Conservation (phyloP, 2,888 invertebrate species). For the Cephus runcator region DNA sequence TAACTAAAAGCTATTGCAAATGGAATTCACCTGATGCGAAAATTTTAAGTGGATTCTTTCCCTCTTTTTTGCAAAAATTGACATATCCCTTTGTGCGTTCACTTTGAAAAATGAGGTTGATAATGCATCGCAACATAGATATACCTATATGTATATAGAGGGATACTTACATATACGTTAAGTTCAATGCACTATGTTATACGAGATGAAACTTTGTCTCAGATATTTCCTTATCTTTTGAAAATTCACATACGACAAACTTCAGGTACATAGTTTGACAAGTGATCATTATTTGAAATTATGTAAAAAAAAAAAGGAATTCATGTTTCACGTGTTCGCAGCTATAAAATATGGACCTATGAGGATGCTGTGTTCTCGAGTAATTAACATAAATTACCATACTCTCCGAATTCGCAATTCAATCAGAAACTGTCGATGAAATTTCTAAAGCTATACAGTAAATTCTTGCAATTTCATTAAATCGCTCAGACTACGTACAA, state of each 20-base stretch:
- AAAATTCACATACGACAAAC: not conserved
- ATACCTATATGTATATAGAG: too few species aligned
- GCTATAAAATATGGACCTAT: not conserved
- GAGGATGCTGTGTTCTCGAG: not conserved
- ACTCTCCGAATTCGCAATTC: not conserved
- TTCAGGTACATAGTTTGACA: not conserved
- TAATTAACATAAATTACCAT: not conserved
- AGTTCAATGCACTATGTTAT: not conserved
- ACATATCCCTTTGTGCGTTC: not conserved
- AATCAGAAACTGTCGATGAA: not conserved
- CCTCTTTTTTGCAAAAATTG: not conserved
- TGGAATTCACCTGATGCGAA: not conserved
- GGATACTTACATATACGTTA: not conserved
- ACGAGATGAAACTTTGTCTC: not conserved
- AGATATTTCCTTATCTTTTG: not conserved
- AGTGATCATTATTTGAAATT: too few species aligned
- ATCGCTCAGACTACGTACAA: not conserved
- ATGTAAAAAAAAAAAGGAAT: too few species aligned
- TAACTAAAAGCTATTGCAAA: not conserved
- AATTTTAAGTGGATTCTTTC: not conserved
- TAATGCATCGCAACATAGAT: not conserved
- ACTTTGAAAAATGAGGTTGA: not conserved
- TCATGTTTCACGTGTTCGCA: too few species aligned
- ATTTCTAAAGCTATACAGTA: not conserved
- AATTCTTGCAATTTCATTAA: not conserved